Percentiles rank a stretch among this genome's conserved stretches.
phyloP scores from a whole-genome alignment of 2,113 vertebrate genomes.

The Aptenodytes patagonicus region DNA sequence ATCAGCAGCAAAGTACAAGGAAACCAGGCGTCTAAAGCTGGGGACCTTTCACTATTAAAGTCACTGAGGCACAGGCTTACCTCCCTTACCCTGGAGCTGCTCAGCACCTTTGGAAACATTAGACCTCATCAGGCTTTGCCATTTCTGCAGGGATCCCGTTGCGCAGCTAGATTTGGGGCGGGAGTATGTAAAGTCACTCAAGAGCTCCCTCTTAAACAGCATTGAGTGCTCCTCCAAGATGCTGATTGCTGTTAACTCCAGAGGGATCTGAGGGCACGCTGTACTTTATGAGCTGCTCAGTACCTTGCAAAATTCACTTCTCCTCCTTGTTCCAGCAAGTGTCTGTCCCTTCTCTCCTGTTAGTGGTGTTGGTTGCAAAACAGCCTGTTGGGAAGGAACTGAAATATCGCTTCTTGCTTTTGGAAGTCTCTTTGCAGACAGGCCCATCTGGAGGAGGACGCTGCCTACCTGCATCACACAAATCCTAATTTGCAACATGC shows the following conservation, averaged over 20 bases:
- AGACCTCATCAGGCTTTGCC: background rate
- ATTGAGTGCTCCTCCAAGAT: background rate
- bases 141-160: background rate
- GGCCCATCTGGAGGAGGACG: background rate
- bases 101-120: background rate
- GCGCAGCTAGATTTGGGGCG: background rate
- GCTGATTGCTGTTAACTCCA: background rate
- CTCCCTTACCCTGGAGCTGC: background rate
- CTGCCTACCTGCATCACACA: background rate
- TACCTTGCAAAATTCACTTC: background rate
- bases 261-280: background rate
- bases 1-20: background rate
- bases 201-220: background rate
- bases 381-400: background rate
- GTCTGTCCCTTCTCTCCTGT: background rate
- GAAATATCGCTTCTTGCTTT: background rate
- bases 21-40: rapidly evolving
- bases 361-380: background rate
- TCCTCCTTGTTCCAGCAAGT: background rate
- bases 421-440: background rate
- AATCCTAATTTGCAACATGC: background rate
- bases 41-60: background rate
- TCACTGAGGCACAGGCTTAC: background rate
- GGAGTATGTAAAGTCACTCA: background rate
- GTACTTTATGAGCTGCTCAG: background rate